These are phyloP conservation scores for Monochamus alternatus DNA, from an alignment of 2,888 invertebrate genomes.

Conservation along the genomic window DNA sequence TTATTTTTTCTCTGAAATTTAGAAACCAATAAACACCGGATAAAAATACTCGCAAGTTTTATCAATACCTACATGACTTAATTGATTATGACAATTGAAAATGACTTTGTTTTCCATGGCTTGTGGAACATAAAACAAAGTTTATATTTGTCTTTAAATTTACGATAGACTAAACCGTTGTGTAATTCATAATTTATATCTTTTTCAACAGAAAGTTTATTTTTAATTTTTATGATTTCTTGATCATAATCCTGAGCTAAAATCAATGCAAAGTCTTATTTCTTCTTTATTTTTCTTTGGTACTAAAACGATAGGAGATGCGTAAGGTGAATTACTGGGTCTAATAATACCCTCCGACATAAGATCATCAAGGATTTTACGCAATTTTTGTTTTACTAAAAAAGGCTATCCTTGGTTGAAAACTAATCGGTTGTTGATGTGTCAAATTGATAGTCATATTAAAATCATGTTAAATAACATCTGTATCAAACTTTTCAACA, in stretches of 20 bases:
- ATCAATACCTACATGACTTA: conserved; percentile 31
- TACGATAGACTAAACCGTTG: neutral
- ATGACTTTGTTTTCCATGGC: conserved; percentile 32
- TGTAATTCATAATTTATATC: neutral
- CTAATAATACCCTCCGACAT: neutral
- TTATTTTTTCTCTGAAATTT: conserved; percentile 27
- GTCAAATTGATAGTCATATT: conserved; percentile 11
- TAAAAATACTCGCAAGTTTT: conserved; percentile 31
- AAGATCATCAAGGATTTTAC: neutral
- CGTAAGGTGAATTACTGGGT: neutral
- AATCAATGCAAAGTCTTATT: conserved; percentile 36
- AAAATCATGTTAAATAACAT: neutral
- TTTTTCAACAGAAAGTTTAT: neutral
- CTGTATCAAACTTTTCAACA: neutral
- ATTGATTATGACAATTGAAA: conserved; percentile 25
- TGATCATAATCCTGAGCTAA: conserved; percentile 12
- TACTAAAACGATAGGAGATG: neutral
- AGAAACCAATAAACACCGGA: conserved; percentile 29
- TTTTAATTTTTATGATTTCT: neutral
- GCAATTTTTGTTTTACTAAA: neutral
- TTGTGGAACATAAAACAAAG: conserved; percentile 24
- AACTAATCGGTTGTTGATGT: neutral
- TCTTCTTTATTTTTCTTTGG: conserved; percentile 15
- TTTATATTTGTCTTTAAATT: conserved; percentile 26
- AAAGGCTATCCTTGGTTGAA: neutral